These are phyloP conservation scores for Artibeus jamaicensis DNA, from an alignment of 2,797 vertebrate species.

Conservation along the genomic window DNA sequence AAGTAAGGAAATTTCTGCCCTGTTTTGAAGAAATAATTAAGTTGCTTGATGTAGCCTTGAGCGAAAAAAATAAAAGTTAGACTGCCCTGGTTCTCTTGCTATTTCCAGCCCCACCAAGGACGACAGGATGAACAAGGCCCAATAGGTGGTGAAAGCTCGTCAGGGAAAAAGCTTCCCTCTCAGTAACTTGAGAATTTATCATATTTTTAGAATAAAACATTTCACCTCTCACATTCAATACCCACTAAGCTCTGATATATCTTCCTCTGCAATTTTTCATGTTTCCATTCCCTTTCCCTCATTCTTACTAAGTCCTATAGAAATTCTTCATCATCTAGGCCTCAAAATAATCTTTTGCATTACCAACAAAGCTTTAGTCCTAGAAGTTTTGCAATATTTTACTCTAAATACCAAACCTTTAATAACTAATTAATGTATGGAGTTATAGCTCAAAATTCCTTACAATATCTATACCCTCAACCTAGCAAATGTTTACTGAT, in stretches of 20 bases:
- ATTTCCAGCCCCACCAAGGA: not conserved
- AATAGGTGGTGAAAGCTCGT: not conserved
- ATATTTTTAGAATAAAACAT: not conserved
- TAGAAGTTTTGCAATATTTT: not conserved
- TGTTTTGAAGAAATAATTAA: not conserved
- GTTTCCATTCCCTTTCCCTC: not conserved
- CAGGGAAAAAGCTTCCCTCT: not conserved
- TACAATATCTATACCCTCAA: not conserved
- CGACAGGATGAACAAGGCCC: not conserved
- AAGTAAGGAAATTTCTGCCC: not conserved
- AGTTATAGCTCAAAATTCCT: not conserved
- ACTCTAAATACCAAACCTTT: not conserved
- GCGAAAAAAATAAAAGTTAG: not conserved
- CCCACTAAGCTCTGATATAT: not conserved
- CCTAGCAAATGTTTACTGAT: not conserved
- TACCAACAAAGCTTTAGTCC: not conserved
- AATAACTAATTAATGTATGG: not conserved
- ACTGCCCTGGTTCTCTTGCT: conserved; percentile 34
- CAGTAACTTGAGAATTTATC: not conserved
- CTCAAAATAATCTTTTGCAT: not conserved
- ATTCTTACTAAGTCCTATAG: not conserved
- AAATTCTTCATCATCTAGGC: not conserved
- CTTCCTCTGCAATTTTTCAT: not conserved
- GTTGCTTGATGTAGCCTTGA: conserved; percentile 10
- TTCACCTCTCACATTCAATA: not conserved